Conservation (phyloP, 30 jellyfish, hydroid and myxozoan genomes). For the Nemopilema nomurai region DNA sequence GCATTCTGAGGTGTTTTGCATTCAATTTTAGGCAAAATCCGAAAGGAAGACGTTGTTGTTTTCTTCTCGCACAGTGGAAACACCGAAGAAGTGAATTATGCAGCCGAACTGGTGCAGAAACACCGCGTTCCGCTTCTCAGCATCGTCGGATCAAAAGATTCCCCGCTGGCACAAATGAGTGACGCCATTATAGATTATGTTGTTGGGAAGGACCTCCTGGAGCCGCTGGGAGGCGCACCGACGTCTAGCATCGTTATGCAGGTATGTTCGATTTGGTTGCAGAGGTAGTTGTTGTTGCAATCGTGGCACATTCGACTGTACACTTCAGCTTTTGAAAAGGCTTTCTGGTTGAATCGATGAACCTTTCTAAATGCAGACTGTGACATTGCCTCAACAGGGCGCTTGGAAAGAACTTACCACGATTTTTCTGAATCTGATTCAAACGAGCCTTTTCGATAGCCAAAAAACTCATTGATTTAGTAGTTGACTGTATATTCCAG, state of each 20-base stretch:
- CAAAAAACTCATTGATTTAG: too few species aligned
- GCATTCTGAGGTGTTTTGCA: too few species aligned
- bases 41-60: conserved; percentile 68
- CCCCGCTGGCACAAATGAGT: conserved; percentile 67
- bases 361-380: too few species aligned
- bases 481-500: too few species aligned
- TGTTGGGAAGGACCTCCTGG: conserved; percentile 64
- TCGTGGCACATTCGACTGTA: too few species aligned
- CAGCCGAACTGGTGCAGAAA: conserved; percentile 68
- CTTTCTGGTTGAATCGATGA: too few species aligned
- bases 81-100: conserved; percentile 74
- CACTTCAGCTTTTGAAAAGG: too few species aligned
- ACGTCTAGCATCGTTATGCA: conserved; percentile 78
- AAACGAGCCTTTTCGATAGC: too few species aligned
- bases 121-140: conserved; percentile 69
- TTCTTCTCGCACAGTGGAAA: conserved; percentile 91
- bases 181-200: conserved; percentile 63
- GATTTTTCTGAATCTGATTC: too few species aligned
- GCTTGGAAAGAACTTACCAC: too few species aligned
- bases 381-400: too few species aligned
- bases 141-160: conserved; percentile 73
- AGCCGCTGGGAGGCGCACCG: conserved; percentile 94
- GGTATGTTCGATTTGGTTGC: conserved; percentile 53
- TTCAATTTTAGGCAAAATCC: conserved; percentile 58
- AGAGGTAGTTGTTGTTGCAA: too few species aligned